Percentiles rank a stretch among this genome's conserved stretches.
Conservation (phyloP, 2,113 vertebrate species). For the Lycaon pictus region DNA sequence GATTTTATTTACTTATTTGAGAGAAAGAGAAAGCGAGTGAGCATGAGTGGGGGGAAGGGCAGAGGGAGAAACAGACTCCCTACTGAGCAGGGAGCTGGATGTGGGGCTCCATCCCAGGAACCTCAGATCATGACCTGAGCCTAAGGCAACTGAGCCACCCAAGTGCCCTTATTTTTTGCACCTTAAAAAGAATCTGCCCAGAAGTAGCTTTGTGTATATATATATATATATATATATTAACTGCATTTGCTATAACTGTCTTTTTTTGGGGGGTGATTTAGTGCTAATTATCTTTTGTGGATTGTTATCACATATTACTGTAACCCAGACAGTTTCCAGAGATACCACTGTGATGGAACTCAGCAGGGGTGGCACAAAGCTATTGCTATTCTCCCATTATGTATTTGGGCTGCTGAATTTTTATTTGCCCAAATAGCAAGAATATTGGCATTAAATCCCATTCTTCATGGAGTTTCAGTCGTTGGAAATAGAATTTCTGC, state of each 20-base stretch:
- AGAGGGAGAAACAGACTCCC: no score
- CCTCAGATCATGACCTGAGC: no score
- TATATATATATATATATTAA: not conserved
- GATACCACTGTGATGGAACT: conserved; percentile 30
- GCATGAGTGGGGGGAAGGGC: no score
- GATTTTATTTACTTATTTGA: no score
- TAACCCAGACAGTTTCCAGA: conserved; percentile 50
- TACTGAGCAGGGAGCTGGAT: no score
- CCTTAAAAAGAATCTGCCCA: conserved; percentile 63
- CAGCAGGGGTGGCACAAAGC: conserved; percentile 58
- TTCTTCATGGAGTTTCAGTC: conserved; percentile 42
- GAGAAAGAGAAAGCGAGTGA: no score
- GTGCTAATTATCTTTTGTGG: conserved; percentile 49
- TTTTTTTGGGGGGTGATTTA: conserved; percentile 45
- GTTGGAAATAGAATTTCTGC: not conserved
- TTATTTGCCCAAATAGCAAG: conserved; percentile 60
- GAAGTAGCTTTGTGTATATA: conserved; percentile 44
- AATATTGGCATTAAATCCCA: conserved; percentile 49
- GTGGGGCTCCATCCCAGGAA: no score
- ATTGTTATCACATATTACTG: conserved; percentile 50
- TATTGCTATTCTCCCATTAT: conserved; percentile 48
- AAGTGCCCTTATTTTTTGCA: not conserved
- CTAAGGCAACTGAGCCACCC: no score
- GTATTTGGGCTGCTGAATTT: conserved; percentile 62
- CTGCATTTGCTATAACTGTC: conserved; percentile 47